These are phyloP conservation scores for Illadopsis cleaveri DNA, from an alignment of 2,113 vertebrate species.

Conservation along the genomic window DNA sequence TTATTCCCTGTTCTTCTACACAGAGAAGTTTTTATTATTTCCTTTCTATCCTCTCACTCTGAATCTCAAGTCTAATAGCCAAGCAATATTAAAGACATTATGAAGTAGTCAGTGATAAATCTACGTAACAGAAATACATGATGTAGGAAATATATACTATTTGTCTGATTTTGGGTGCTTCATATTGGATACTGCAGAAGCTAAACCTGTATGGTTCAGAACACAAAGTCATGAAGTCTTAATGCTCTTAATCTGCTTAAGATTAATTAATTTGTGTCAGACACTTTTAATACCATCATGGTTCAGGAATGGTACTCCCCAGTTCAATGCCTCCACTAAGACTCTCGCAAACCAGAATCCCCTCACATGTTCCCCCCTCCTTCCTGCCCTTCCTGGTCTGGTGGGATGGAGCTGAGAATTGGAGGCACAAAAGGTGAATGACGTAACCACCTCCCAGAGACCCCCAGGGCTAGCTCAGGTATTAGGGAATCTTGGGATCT, in stretches of 20 bases:
- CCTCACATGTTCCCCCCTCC: accelerated
- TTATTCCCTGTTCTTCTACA: neutral
- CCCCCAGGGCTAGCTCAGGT: no score
- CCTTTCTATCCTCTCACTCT: neutral
- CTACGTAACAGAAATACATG: neutral
- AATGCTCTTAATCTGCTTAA: neutral
- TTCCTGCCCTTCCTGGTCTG: accelerated
- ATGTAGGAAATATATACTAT: neutral
- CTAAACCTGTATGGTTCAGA: neutral
- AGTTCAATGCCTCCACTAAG: neutral
- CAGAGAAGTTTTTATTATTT: neutral
- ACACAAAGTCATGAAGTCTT: neutral
- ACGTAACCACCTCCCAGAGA: no score
- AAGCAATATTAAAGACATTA: neutral
- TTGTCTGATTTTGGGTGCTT: neutral
- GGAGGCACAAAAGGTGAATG: neutral
- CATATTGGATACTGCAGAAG: neutral
- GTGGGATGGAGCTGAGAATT: accelerated
- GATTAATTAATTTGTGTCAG: neutral
- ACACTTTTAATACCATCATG: neutral
- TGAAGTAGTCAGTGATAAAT: neutral
- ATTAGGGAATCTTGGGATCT: no score
- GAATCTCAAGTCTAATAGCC: neutral
- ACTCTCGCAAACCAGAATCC: neutral
- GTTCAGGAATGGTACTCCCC: neutral